Evolutionary conservation across 2,113 vertebrate genomes (phyloP), one percentile per base, ranked within the genome.

Genomic region (Calyptommatus sinebrachiatus): DNA sequence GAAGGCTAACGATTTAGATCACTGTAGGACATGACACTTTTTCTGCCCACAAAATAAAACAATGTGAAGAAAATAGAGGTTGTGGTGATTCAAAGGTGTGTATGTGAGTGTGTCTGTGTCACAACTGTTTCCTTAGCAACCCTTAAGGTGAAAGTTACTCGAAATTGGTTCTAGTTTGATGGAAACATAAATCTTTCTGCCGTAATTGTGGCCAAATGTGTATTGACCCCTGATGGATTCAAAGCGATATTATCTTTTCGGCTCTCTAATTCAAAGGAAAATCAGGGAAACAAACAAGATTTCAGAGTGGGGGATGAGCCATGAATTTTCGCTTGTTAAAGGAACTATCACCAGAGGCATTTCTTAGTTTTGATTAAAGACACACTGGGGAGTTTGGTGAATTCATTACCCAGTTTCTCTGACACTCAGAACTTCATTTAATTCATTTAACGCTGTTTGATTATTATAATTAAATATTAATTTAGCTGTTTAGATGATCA

Each of bases 101-200:
- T 41, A 41, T 41, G 41, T 11, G 20, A n/a, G 7, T 5, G n/a
- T 9, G 6, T n/a, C n/a, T n/a, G n/a, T 1, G 26, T 16, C 14
- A 14, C 77, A 78, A 66, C 6, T 76, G 89, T 88, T 82, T 68
- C 88, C 26, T 0, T 79, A 72, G 85, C 81, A 89, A 90, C 78
- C 26, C 0, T 78, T 48, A 31, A 73, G 63, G 1, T 21, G 50
- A 66, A 53, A 61, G 4, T 61, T 71, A 75, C 35, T 46, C 7
- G 67, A 84, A 71, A 48, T 18, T 7, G 57, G 4, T 16, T 48
- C 12, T 66, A 9, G 35, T 24, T 75, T 22, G 35, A 77, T 0
- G 21, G 14, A 66, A 31, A 31, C 82, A 85, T 2, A 8, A 66
- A 26, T 16, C 78, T 61, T 12, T 53, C 12, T 35, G 14, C 61